Percentiles rank a stretch among this genome's conserved stretches.
These are phyloP conservation scores for Lepus oiostolus DNA, from an alignment of 2,797 vertebrate species.

Conservation along the genomic window DNA sequence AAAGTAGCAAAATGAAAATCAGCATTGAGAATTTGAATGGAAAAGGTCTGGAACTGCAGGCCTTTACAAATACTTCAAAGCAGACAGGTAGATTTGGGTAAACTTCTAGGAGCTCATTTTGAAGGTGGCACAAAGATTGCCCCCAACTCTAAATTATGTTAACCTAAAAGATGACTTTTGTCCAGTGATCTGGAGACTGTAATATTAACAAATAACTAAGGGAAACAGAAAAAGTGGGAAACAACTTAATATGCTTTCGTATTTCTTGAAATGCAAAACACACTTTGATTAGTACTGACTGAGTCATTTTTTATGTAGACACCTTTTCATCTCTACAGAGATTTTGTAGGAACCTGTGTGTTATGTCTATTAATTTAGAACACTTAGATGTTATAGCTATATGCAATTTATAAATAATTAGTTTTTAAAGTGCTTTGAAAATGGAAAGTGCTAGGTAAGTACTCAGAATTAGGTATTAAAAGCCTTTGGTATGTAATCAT, in stretches of 20 bases:
- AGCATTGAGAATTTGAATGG: slow-evolving; percentile 36
- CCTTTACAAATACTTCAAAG: slow-evolving; percentile 38
- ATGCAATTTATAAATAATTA: slow-evolving; percentile 63
- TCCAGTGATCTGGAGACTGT: slow-evolving; percentile 13
- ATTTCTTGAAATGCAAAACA: slow-evolving; percentile 31
- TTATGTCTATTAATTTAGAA: slow-evolving; percentile 58
- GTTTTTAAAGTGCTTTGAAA: slow-evolving; percentile 76
- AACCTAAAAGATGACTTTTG: slow-evolving; percentile 27
- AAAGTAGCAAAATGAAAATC: slow-evolving; percentile 18
- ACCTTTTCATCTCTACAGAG: slow-evolving; percentile 23
- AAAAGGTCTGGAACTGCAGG: neutral
- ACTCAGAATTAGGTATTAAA: slow-evolving; percentile 71
- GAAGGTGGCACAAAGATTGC: neutral
- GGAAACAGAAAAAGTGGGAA: slow-evolving; percentile 7
- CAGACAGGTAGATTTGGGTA: neutral
- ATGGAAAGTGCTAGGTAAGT: slow-evolving; percentile 51
- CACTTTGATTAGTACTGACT: neutral
- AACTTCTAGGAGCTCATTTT: neutral
- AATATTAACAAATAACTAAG: neutral
- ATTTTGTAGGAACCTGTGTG: neutral
- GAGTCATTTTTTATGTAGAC: neutral
- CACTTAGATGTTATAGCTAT: slow-evolving; percentile 58
- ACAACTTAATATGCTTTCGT: neutral
- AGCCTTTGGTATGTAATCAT: slow-evolving; percentile 59
- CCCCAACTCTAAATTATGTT: slow-evolving; percentile 30